phyloP scores from a whole-genome alignment of 2,113 vertebrate species.

The Perccottus glenii region DNA sequence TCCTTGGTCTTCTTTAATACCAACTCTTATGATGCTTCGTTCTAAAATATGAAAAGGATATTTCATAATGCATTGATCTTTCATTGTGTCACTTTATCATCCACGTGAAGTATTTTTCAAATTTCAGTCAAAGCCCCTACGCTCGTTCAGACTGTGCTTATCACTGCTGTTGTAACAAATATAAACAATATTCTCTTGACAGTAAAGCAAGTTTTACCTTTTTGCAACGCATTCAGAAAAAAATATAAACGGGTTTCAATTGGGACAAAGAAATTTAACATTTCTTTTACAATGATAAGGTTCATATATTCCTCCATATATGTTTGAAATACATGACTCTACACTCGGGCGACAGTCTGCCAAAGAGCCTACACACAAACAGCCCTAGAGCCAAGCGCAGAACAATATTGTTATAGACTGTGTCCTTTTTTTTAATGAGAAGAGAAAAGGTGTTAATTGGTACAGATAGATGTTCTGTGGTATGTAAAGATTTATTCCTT shows the following conservation, averaged over 20 bases:
- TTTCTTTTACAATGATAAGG: no score
- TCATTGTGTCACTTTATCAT: not conserved
- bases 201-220: not conserved
- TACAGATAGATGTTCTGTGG: not conserved
- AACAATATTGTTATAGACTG: not conserved
- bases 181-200: no score
- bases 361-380: not conserved
- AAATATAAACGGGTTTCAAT: no score
- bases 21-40: not conserved
- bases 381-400: not conserved
- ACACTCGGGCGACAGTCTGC: not conserved
- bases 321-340: not conserved
- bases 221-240: not conserved
- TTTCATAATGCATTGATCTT: not conserved
- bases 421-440: not conserved
- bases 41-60: no score
- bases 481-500: constrained; percentile 9
- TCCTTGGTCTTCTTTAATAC: not conserved
- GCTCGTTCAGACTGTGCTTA: no score
- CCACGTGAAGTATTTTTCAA: no score
- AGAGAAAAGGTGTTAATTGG: not conserved
- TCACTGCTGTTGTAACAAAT: no score
- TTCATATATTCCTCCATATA: no score
- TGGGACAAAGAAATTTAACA: no score
- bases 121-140: no score